These are phyloP conservation scores for Struthidea cinerea DNA, from an alignment of 2,113 vertebrate genomes.

Conservation along the genomic window DNA sequence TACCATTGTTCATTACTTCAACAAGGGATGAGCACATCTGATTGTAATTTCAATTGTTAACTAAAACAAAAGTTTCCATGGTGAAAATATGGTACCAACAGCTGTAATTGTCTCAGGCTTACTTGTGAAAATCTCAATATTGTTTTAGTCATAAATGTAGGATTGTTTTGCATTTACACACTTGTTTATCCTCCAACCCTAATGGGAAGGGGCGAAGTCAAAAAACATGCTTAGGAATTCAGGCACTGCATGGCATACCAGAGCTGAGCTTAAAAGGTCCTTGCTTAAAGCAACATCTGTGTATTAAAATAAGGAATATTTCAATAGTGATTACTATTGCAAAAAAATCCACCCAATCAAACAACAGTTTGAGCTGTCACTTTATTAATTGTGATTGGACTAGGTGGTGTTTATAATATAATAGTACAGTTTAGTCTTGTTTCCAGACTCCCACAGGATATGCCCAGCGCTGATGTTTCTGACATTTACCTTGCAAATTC, in stretches of 20 bases:
- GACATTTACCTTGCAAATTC: neutral
- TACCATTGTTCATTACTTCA: slow-evolving; percentile 77
- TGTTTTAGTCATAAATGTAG: slow-evolving; percentile 53
- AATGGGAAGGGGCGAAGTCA: slow-evolving; percentile 9
- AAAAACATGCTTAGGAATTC: neutral
- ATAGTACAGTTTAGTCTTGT: neutral
- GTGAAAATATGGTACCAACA: slow-evolving; percentile 65
- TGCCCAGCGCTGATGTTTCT: neutral
- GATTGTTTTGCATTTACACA: slow-evolving; percentile 56
- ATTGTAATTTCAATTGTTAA: slow-evolving; percentile 74
- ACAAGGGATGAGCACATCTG: slow-evolving; percentile 70
- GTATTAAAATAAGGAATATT: neutral
- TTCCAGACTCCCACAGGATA: neutral
- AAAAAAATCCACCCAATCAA: neutral
- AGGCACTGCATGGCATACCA: neutral
- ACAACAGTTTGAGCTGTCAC: neutral
- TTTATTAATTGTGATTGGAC: neutral
- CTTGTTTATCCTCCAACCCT: slow-evolving; percentile 43
- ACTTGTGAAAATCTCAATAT: slow-evolving; percentile 61
- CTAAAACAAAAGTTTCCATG: slow-evolving; percentile 73
- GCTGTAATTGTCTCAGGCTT: slow-evolving; percentile 62
- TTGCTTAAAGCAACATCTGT: neutral
- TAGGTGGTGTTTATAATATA: neutral
- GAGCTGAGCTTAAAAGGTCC: neutral
- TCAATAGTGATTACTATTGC: neutral